These are phyloP conservation scores for Zaprionus taronus DNA, from an alignment of 1,140 invertebrate genomes.

Conservation along the genomic window DNA sequence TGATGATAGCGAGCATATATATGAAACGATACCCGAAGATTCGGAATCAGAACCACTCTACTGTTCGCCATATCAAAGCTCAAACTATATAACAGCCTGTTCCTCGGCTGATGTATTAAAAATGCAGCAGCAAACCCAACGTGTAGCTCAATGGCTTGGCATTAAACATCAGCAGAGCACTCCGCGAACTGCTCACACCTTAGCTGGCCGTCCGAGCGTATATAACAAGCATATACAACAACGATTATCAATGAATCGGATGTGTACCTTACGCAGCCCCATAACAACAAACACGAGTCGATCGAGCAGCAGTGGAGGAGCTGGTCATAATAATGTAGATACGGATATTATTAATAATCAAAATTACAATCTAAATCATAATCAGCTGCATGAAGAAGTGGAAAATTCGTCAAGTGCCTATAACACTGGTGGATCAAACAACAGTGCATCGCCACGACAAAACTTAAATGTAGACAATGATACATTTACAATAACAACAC, in stretches of 20 bases:
- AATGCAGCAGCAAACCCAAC: slow-evolving; percentile 79
- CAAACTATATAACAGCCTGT: slow-evolving; percentile 72
- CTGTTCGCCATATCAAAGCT: slow-evolving; percentile 87
- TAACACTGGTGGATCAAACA: slow-evolving; percentile 91
- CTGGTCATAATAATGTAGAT: slow-evolving; percentile 31
- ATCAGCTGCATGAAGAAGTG: slow-evolving; percentile 85
- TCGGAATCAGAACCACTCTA: slow-evolving; percentile 88
- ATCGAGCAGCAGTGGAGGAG: slow-evolving; percentile 65
- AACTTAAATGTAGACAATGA: slow-evolving; percentile 39
- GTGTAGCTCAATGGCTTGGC: slow-evolving; percentile 73
- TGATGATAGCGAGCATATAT: slow-evolving; percentile 87
- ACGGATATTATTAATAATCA: slow-evolving; percentile 22
- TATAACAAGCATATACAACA: slow-evolving; percentile 27
- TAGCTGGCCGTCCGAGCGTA: slow-evolving; percentile 26
- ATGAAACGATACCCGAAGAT: slow-evolving; percentile 89
- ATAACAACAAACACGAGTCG: slow-evolving; percentile 67
- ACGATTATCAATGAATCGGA: slow-evolving; percentile 40
- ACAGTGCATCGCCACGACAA: slow-evolving; percentile 87
- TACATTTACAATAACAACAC: neutral
- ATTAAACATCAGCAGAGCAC: slow-evolving; percentile 54
- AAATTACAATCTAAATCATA: slow-evolving; percentile 1
- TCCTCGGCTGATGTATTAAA: slow-evolving; percentile 55
- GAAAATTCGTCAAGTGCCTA: slow-evolving; percentile 90
- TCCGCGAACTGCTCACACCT: slow-evolving; percentile 24
- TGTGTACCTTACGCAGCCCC: slow-evolving; percentile 64